A percentile compares a stretch with the other conserved stretches of the same genome.
phyloP scores from a whole-genome alignment of 2,797 vertebrate genomes.

The Lutjanus campechanus region DNA sequence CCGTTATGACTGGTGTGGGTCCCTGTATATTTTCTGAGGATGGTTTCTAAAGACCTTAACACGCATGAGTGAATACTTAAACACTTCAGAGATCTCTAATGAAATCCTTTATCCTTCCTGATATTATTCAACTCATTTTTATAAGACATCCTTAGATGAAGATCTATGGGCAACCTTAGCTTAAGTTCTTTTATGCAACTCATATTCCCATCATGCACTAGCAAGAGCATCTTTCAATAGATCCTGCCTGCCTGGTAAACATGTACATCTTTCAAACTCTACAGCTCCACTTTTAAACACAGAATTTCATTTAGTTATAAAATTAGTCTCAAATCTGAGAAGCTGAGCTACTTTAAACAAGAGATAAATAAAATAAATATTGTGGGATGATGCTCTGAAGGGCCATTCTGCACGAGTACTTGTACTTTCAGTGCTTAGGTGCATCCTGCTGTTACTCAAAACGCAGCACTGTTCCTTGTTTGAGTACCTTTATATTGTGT shows the following conservation, averaged over 20 bases:
- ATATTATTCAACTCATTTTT: no score
- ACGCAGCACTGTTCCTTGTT: no score
- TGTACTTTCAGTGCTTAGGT: neutral
- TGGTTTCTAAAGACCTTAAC: no score
- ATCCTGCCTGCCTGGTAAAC: neutral
- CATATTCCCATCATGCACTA: conserved; percentile 13
- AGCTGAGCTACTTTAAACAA: neutral
- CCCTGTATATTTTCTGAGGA: no score
- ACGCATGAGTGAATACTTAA: no score
- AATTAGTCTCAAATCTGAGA: neutral
- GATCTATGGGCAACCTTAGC: no score
- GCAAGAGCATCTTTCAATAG: no score
- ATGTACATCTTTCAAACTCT: neutral
- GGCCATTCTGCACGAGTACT: accelerated
- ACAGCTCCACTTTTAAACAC: neutral
- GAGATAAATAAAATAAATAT: neutral
- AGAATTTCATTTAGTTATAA: neutral
- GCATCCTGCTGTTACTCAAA: neutral
- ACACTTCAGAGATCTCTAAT: no score
- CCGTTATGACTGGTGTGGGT: no score
- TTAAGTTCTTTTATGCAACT: no score
- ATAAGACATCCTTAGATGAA: no score
- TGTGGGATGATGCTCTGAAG: neutral
- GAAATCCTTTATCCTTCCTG: no score
- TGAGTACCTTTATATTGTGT: neutral